Conservation (phyloP, 2,797 vertebrate species). For the Synanceia verrucosa region DNA sequence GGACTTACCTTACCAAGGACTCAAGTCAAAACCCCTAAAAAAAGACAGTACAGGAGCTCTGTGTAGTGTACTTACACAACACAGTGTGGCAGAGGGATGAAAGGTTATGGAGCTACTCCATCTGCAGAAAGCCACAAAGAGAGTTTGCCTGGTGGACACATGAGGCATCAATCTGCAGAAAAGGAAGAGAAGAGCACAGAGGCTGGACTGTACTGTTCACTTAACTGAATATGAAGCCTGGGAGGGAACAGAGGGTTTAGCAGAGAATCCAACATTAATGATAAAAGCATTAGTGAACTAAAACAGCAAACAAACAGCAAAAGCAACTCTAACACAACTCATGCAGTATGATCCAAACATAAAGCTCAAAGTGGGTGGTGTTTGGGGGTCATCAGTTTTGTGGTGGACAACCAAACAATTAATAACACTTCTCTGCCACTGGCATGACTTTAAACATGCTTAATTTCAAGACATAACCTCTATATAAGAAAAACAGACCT, state of each 20-base stretch:
- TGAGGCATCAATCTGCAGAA: slow-evolving; percentile 4
- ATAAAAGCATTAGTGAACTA: too few relatives aligned
- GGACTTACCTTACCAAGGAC: slow-evolving; percentile 14
- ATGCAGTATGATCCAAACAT: too few relatives aligned
- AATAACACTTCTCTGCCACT: background rate
- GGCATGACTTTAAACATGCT: background rate
- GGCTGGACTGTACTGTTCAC: background rate
- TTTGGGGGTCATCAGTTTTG: too few relatives aligned
- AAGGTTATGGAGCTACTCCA: slow-evolving; percentile 51
- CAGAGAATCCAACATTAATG: too few relatives aligned
- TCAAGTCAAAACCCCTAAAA: slow-evolving; percentile 22
- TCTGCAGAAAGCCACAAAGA: slow-evolving; percentile 45
- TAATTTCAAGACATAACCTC: background rate
- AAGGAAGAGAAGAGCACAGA: background rate
- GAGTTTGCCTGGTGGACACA: slow-evolving; percentile 42
- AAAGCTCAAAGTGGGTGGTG: too few relatives aligned
- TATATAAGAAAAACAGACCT: background rate
- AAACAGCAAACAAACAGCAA: too few relatives aligned
- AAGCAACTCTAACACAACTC: too few relatives aligned
- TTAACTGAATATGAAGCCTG: slow-evolving; percentile 1
- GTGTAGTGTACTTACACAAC: slow-evolving; percentile 35
- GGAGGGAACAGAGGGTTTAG: background rate
- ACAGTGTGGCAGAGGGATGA: slow-evolving; percentile 18
- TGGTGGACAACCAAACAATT: background rate
- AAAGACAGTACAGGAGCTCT: slow-evolving; percentile 9